Evolutionary conservation across 1,140 invertebrate species (phyloP), one percentile per base, ranked within the genome.

Genomic region (Parapsyche elsis): DNA sequence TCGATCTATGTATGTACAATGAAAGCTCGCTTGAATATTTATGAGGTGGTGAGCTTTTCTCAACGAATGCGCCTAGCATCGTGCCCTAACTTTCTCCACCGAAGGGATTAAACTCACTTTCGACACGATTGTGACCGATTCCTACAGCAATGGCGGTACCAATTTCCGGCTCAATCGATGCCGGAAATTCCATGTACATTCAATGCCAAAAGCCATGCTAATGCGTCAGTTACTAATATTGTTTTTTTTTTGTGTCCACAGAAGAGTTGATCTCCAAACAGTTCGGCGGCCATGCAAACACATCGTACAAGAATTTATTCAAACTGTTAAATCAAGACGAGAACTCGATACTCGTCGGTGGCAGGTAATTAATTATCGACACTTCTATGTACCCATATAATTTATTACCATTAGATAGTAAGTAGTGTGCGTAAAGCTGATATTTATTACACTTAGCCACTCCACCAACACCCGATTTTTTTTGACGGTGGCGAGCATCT

Each of bases 251-350:
- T 83, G 87, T 88, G 78, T n/a, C n/a, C n/a, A n/a, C 86, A 89
- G 88, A 87, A 81, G 88, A 88, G 24, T 23, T 67, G 24, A 26
- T 83, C 87, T 88, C 83, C 86, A 67, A 26, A 12, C 21, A 67
- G 5, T 67, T 67, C 85, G 81, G 85, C 87, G 80, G 87, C 88
- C 84, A 87, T 67, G 88, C 88, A 61, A 88, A 89, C 80, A 84
- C 86, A 26, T 87, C 86, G 59, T 87, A 85, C 73, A 86, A 87
- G 75, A 86, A 89, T 80, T 86, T 89, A 83, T 89, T 89, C 84
- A 86, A 86, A 81, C 86, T 89, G 79, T 85, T 89, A 85, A 88
- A 89, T 83, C 89, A 86, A 84, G 88, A 89, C 84, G 88, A 88
- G 83, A 87, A 87, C 81, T 88, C 87, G 59, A 87, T 89, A 81